These are phyloP conservation scores for Horisme vitalbata DNA, from an alignment of 2,888 invertebrate species.

Conservation along the genomic window DNA sequence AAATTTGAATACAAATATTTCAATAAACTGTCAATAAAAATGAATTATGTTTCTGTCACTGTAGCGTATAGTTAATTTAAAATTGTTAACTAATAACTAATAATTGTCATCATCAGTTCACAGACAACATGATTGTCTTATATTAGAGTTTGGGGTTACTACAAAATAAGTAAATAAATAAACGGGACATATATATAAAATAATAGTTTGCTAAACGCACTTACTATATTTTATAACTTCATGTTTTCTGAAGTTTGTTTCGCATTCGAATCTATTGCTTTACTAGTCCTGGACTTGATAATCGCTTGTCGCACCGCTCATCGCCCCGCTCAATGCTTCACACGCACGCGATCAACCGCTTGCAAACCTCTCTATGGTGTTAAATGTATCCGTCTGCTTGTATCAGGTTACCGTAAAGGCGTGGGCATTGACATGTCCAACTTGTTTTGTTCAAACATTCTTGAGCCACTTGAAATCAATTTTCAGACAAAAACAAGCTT, in stretches of 20 bases:
- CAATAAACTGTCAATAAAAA: no score
- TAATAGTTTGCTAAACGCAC: no score
- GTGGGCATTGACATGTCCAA: constrained; percentile 81
- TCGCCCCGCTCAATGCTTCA: constrained; percentile 57
- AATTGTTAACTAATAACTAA: no score
- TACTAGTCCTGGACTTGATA: not conserved
- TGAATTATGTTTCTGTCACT: no score
- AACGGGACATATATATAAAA: no score
- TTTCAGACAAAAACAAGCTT: constrained; percentile 6
- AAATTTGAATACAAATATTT: no score
- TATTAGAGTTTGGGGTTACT: no score
- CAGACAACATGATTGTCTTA: no score
- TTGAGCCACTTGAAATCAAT: constrained; percentile 1
- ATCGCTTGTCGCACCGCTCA: constrained; percentile 41
- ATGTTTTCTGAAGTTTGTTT: not conserved
- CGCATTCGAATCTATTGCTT: not conserved
- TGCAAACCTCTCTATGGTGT: constrained; percentile 68
- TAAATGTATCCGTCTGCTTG: constrained; percentile 78
- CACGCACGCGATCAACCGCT: constrained; percentile 54
- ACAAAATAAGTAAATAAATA: no score
- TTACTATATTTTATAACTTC: no score
- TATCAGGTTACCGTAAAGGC: constrained; percentile 81
- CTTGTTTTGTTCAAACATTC: constrained; percentile 75
- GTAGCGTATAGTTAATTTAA: no score
- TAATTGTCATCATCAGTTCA: no score